Evolutionary conservation across 2,888 invertebrate species (phyloP), one percentile per base, ranked within the genome.

Genomic region (Synanthedon andrenaeformis): DNA sequence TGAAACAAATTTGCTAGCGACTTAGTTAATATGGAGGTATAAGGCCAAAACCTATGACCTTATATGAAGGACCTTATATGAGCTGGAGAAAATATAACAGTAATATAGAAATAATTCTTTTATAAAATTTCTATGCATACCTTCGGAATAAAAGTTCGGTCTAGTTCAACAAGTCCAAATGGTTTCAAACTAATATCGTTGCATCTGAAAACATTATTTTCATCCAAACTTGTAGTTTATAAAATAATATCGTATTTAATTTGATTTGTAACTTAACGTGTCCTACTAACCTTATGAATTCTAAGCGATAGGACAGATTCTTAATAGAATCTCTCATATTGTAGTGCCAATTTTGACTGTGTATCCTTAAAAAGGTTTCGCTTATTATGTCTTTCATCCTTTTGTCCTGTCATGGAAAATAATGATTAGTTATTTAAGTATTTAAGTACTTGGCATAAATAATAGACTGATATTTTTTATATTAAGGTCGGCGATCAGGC

Each of bases 261-360:
- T 13, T 45, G 11, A 45, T 45, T 45, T n/a, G 4, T 4, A 35
- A 35, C 1, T 35, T 35, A 10, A 35, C 10, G 6, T 35, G 10
- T 35, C 10, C 11, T 55, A 55, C 53, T 54, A 55, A 54, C 19
- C 19, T 42, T 42, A n/a, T 42, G 52, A 50, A 53, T 42, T 50
- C 19, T 13, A 35, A 35, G 4, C 35, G 51, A 28, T 12, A 51
- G 1, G n/a, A 35, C 6, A 35, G 51, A 13, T 51, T 13, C 13
- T n/a, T 51, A n/a, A 51, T 13, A 0, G 51, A 10, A 12, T 8
- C 17, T 19, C 14, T 49, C 5, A 49, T 12, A 6, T 49, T 19
- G 19, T 19, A 12, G 12, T 19, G 6, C 13, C 49, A 49, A 17
- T 49, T 49, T 23, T 10, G 17, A 11, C 12, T 10, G 13, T 12